A percentile compares a stretch with the other conserved stretches of the same genome.
Conservation (phyloP, 2,797 vertebrate species). For the Protosalanx chinensis region DNA sequence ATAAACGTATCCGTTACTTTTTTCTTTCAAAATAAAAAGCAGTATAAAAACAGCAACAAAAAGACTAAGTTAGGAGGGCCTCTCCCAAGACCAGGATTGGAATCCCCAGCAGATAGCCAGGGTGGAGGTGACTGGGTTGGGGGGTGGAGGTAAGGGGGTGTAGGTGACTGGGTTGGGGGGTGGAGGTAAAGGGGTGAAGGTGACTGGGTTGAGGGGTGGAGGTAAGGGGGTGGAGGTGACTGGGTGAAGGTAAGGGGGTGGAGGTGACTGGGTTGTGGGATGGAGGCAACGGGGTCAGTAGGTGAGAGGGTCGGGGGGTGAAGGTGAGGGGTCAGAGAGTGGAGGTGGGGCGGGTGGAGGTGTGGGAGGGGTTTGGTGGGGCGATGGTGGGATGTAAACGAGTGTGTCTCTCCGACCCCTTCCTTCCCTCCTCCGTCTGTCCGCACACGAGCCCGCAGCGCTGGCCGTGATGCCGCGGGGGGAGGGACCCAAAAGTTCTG, state of each 20-base stretch:
- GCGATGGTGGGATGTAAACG: slow-evolving; percentile 9
- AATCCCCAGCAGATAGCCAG: slow-evolving; percentile 81
- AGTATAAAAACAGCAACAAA: slow-evolving; percentile 70
- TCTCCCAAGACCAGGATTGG: slow-evolving; percentile 68
- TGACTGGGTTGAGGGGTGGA: neutral
- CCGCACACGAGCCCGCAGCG: slow-evolving; percentile 43
- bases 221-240: no score
- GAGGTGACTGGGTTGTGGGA: no score
- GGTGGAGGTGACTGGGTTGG: slow-evolving; percentile 39
- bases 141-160: slow-evolving; percentile 1
- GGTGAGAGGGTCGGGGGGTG: no score
- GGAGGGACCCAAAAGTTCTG: slow-evolving; percentile 54
- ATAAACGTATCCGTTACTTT: slow-evolving; percentile 67
- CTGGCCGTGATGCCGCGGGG: slow-evolving; percentile 42
- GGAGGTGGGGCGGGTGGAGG: no score
- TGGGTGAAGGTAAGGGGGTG: no score
- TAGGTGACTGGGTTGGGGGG: neutral
- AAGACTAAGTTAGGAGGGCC: slow-evolving; percentile 72
- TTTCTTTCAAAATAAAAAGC: slow-evolving; percentile 56
- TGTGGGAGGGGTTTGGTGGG: neutral
- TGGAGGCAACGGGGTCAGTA: no score
- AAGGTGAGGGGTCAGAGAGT: no score
- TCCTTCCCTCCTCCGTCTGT: slow-evolving; percentile 8
- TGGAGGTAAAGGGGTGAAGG: neutral
- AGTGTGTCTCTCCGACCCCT: slow-evolving; percentile 7